A percentile compares a stretch with the other conserved stretches of the same genome.
Conservation (phyloP, 2,113 vertebrate species). For the Ctenomys sociabilis region DNA sequence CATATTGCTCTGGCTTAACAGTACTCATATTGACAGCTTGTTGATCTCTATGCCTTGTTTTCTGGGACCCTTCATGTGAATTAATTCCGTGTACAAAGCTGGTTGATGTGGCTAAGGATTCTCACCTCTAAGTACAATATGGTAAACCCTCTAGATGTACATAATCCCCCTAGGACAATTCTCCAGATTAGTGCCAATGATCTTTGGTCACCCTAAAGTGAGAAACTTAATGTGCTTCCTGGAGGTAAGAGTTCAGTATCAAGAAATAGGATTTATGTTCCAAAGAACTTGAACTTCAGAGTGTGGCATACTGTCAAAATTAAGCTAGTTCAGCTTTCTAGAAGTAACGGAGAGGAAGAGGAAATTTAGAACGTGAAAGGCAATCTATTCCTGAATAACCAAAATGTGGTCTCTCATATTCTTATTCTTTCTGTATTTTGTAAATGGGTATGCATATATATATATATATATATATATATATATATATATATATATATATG, state of each 20-base stretch:
- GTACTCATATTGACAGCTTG: background rate
- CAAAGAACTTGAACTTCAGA: conserved; percentile 40
- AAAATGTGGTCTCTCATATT: conserved; percentile 33
- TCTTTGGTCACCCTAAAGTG: background rate
- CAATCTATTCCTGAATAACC: conserved; percentile 26
- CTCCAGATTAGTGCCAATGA: conserved; percentile 18
- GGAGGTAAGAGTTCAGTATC: conserved; percentile 44
- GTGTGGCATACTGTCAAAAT: conserved; percentile 25
- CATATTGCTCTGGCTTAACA: background rate
- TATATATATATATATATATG: background rate
- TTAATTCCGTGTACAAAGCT: conserved; percentile 9
- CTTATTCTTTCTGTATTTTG: background rate
- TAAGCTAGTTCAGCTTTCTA: conserved; percentile 32
- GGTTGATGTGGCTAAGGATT: conserved; percentile 7
- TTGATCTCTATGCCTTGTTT: background rate
- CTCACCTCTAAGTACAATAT: background rate
- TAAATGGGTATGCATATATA: conserved; percentile 26
- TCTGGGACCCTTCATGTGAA: conserved; percentile 31
- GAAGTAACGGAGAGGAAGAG: background rate
- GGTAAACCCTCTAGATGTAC: background rate
- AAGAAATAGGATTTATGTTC: conserved; percentile 16
- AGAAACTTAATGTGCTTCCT: conserved; percentile 12
- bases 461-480: background rate
- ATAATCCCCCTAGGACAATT: background rate
- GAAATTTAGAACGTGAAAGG: conserved; percentile 43